These are phyloP conservation scores for Ceratotherium simum DNA, from an alignment of 2,113 vertebrate species.

Conservation along the genomic window DNA sequence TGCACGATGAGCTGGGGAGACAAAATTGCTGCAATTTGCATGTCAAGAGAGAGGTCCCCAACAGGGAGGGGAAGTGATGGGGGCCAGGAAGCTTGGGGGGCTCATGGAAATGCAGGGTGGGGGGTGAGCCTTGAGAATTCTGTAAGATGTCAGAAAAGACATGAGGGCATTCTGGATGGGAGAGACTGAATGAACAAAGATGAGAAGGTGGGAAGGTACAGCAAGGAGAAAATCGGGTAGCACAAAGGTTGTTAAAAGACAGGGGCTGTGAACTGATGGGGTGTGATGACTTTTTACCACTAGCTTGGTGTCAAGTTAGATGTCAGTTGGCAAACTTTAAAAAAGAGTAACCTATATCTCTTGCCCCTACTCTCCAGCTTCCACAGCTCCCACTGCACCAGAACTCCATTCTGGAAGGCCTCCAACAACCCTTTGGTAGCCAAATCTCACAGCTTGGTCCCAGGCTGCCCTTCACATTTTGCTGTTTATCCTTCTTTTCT, in stretches of 20 bases:
- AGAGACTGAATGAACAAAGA: neutral
- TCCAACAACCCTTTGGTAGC: neutral
- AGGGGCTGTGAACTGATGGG: no score
- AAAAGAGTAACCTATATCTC: neutral
- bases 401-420: neutral
- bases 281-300: neutral
- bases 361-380: neutral
- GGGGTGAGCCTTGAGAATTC: neutral
- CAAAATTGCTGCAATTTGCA: neutral
- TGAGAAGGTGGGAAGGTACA: neutral
- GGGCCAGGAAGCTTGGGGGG: neutral
- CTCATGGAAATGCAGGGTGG: neutral
- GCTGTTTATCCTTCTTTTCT: neutral
- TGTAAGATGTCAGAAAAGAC: neutral
- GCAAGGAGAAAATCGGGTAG: rapidly evolving
- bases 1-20: neutral
- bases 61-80: rapidly evolving
- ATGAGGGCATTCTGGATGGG: neutral
- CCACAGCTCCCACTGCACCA: rapidly evolving
- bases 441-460: neutral
- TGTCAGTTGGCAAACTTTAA: neutral
- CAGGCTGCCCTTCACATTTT: neutral
- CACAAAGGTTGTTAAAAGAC: neutral
- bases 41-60: neutral
- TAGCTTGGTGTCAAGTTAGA: neutral